These are phyloP conservation scores for Quadroppia sp. DNA, from an alignment of 2,888 invertebrate genomes.

Conservation along the genomic window DNA sequence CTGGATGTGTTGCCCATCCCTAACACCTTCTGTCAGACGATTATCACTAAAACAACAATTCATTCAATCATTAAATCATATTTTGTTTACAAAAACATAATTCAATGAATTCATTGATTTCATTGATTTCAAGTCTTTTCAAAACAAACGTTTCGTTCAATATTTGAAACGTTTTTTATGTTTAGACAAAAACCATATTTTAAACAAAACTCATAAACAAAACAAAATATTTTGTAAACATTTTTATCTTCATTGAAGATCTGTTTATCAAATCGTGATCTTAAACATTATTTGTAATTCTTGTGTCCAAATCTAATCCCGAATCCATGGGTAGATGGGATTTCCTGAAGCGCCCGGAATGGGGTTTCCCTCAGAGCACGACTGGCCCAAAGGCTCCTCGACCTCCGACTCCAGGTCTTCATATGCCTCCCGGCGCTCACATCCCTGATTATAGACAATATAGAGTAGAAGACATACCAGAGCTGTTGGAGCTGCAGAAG, in stretches of 20 bases:
- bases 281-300: background rate
- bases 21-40: background rate
- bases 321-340: background rate
- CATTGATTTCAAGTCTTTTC: too few relatives aligned
- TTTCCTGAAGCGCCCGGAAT: background rate
- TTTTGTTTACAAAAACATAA: too few relatives aligned
- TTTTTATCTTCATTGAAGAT: too few relatives aligned
- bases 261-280: too few relatives aligned
- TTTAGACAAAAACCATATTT: too few relatives aligned
- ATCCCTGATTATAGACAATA: constrained; percentile 69
- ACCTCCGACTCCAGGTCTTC: constrained; percentile 32
- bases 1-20: constrained; percentile 76
- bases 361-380: constrained; percentile 13
- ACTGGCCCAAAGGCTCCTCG: constrained; percentile 18
- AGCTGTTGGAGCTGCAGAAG: constrained; percentile 62
- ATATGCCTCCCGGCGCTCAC: constrained; percentile 34
- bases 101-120: too few relatives aligned
- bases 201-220: too few relatives aligned
- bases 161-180: too few relatives aligned
- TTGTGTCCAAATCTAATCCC: background rate
- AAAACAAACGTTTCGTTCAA: too few relatives aligned
- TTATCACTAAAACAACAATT: too few relatives aligned
- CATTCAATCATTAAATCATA: too few relatives aligned
- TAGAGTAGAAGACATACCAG: constrained; percentile 65
- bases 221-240: too few relatives aligned